phyloP scores from a whole-genome alignment of 2,797 vertebrate genomes.

The Petrocephalus schoutedeni region DNA sequence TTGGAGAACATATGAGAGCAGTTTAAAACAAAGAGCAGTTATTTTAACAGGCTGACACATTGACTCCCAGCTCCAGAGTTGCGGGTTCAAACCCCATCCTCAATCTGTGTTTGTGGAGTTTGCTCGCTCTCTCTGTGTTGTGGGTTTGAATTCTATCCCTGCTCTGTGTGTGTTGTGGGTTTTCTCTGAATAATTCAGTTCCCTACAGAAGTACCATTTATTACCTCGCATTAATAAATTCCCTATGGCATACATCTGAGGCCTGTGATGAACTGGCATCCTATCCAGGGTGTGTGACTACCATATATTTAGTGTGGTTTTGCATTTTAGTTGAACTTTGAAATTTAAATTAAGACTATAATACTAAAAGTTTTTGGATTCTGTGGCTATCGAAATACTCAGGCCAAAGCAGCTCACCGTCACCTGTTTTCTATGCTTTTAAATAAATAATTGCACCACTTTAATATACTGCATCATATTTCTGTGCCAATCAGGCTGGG shows the following conservation, averaged over 20 bases:
- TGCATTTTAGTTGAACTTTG: neutral
- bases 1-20: too few species aligned
- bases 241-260: neutral
- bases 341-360: neutral
- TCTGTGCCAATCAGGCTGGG: neutral
- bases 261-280: neutral
- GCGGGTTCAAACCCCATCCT: too few species aligned
- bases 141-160: too few species aligned
- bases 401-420: neutral
- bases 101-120: too few species aligned
- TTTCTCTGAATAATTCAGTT: too few species aligned
- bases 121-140: too few species aligned
- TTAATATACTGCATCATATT: neutral
- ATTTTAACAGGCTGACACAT: too few species aligned
- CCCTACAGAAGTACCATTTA: too few species aligned
- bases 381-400: neutral
- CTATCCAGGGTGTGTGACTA: neutral
- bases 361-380: neutral
- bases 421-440: neutral
- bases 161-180: too few species aligned
- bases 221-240: too few species aligned
- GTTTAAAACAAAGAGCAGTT: too few species aligned
- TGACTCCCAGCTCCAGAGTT: too few species aligned
- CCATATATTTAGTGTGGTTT: neutral
- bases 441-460: neutral